Evolutionary conservation across 2,888 invertebrate genomes (phyloP), one percentile per base, ranked within the genome.

Genomic region (Shargacucullia verbasci): DNA sequence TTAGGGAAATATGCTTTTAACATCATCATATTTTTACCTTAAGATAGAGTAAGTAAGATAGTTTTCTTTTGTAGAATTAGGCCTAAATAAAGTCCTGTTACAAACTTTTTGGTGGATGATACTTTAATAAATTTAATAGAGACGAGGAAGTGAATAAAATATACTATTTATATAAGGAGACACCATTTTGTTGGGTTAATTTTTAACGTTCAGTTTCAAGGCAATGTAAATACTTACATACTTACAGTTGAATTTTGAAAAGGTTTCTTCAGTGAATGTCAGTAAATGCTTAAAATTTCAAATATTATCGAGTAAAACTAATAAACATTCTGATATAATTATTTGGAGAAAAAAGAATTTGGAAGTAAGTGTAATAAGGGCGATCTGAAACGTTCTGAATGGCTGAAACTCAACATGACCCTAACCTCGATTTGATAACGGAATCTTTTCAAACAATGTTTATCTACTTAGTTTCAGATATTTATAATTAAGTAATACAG

Each of bases 1-100:
- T 57, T 57, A 59, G 34, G 47, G 12, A 43, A 46, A 67, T 58
- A 45, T 59, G 44, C 33, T 62, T 44, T 50, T 37, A 46, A 43
- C 33, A 33, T 37, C 41, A 11, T 15, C 31, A 43, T 40, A 33
- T 25, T 34, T 27, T 20, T 2, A 20, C 20, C 4, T 20, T 20
- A 20, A 20, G 14, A 35, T 27, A 13, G 9, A 31, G 15, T 43
- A 7, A 15, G 44, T 35, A 14, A n/a, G n/a, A n/a, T n/a, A n/a
- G n/a, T n/a, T n/a, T 0, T 8, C 25, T 0, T 29, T 25, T 13
- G 5, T 25, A 14, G n/a, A 27, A 40, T 45, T 68, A 69, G 68
- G 68, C 72, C 72, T 69, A 69, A 53, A 45, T 2, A 54, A 25
- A 44, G 14, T 31, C 8, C 35, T 25, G 11, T 20, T 31, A 0